Conservation (phyloP, 2,888 invertebrate genomes). For the Meiosimyza platycephala region DNA sequence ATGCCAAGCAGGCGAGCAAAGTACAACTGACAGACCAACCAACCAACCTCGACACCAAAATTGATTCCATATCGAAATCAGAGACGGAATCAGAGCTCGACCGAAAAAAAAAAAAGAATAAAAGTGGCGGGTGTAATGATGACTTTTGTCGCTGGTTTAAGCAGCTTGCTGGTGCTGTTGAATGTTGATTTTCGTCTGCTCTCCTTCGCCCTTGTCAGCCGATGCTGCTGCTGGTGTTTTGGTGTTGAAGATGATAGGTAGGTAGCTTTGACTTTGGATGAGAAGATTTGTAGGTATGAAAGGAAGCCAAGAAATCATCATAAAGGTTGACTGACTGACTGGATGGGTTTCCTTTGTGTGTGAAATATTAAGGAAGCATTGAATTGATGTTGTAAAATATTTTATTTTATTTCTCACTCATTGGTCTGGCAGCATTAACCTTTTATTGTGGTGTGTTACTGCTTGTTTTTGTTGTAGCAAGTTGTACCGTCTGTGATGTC, state of each 20-base stretch:
- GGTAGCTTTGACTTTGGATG: not conserved
- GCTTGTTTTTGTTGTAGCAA: not conserved
- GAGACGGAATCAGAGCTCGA: not conserved
- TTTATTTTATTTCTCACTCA: slow-evolving; percentile 11
- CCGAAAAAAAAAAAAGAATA: slow-evolving; percentile 1
- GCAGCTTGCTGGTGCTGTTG: slow-evolving; percentile 9
- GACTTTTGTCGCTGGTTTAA: slow-evolving; percentile 24
- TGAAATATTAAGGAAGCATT: slow-evolving; percentile 20
- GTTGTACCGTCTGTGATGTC: not conserved
- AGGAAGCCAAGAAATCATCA: not conserved
- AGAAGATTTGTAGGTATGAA: not conserved
- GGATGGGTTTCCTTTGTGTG: not conserved
- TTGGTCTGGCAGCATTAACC: not conserved
- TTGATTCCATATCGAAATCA: not conserved
- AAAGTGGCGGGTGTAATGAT: slow-evolving; percentile 19
- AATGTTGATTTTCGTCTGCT: not conserved
- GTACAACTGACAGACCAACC: not conserved
- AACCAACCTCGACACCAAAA: too few species aligned
- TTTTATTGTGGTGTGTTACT: slow-evolving; percentile 13
- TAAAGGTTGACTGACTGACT: not conserved
- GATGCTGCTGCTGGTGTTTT: not conserved
- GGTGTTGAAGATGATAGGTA: not conserved
- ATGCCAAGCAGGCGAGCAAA: not conserved
- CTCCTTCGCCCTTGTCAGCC: slow-evolving; percentile 15
- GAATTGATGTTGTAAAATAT: slow-evolving; percentile 26